Conservation (phyloP, 64 coral and sea anemone genomes). For the Acropora yongei region DNA sequence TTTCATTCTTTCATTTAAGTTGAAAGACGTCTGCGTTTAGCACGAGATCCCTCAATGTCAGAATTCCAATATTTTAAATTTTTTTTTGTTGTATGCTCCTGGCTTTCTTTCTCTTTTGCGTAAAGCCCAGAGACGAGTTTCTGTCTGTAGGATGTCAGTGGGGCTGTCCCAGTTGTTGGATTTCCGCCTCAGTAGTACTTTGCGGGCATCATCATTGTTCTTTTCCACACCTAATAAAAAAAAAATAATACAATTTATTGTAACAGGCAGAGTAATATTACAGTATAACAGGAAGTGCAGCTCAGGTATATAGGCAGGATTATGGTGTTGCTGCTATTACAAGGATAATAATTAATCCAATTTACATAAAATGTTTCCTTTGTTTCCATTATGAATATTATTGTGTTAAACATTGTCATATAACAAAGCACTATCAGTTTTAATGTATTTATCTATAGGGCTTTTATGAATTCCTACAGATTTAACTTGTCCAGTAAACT, state of each 20-base stretch:
- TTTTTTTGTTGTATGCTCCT: constrained; percentile 7
- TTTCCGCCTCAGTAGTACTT: constrained; percentile 8
- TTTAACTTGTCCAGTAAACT: constrained; percentile 64
- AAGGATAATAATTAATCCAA: no score
- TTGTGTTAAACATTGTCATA: not conserved
- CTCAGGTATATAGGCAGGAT: no score
- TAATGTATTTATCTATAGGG: no score
- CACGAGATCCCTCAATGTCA: not conserved
- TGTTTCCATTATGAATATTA: no score
- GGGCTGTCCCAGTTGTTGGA: constrained; percentile 67
- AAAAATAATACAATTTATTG: not conserved
- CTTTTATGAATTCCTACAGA: no score
- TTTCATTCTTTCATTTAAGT: no score
- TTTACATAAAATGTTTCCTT: no score
- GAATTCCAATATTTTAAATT: not conserved
- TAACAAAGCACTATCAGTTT: not conserved
- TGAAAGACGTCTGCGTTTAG: no score
- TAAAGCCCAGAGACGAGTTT: not conserved
- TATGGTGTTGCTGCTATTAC: no score
- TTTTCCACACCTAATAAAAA: constrained; percentile 54
- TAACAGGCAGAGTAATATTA: no score
- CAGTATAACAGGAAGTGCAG: no score
- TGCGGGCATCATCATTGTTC: constrained; percentile 68
- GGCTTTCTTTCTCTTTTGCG: not conserved
- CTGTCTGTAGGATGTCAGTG: constrained; percentile 34